Evolutionary conservation across 2,797 vertebrate genomes (phyloP).

Genomic region (Tokudaia tokunoshimensis): DNA sequence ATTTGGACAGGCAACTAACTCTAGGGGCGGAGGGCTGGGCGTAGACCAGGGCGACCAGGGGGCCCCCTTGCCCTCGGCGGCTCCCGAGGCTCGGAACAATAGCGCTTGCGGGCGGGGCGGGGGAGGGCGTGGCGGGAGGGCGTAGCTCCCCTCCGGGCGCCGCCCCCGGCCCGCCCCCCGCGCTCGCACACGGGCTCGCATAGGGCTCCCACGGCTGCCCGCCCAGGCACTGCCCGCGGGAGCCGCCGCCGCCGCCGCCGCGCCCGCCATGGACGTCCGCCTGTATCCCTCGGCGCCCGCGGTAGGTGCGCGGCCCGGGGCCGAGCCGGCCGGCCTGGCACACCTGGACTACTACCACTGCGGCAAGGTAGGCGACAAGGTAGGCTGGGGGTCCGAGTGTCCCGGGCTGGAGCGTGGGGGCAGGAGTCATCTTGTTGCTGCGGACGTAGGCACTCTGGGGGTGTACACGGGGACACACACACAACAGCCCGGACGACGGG

Average conservation of each 20-base stretch:
- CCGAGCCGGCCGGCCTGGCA: conserved; percentile 95
- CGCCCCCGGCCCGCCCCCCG: conserved; percentile 79
- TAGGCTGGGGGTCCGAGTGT: neutral
- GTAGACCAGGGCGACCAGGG: accelerated
- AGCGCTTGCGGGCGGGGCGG: conserved; percentile 74
- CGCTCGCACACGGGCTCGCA: conserved; percentile 72
- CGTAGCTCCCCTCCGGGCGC: conserved; percentile 73
- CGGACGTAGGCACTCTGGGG: neutral
- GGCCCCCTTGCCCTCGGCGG: conserved; percentile 45
- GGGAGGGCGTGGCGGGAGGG: conserved; percentile 77
- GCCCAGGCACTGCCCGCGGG: conserved; percentile 88
- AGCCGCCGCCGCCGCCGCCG: conserved; percentile 86
- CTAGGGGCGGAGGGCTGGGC: neutral
- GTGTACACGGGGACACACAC: conserved; percentile 16
- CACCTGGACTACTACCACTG: conserved; percentile 98
- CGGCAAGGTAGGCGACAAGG: conserved; percentile 94
- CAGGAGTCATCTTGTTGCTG: conserved; percentile 20
- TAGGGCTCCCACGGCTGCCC: conserved; percentile 86
- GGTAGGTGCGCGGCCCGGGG: conserved; percentile 95
- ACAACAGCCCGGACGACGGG: conserved; percentile 53
- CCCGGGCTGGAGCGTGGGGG: conserved; percentile 25
- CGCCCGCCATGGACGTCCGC: conserved; percentile 97
- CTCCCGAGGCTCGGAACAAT: conserved; percentile 83
- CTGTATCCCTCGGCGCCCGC: conserved; percentile 98
- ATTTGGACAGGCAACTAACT: neutral